Evolutionary conservation across 2,113 vertebrate species (phyloP), one percentile per base, ranked within the genome.

Genomic region (Centropus unirufus): DNA sequence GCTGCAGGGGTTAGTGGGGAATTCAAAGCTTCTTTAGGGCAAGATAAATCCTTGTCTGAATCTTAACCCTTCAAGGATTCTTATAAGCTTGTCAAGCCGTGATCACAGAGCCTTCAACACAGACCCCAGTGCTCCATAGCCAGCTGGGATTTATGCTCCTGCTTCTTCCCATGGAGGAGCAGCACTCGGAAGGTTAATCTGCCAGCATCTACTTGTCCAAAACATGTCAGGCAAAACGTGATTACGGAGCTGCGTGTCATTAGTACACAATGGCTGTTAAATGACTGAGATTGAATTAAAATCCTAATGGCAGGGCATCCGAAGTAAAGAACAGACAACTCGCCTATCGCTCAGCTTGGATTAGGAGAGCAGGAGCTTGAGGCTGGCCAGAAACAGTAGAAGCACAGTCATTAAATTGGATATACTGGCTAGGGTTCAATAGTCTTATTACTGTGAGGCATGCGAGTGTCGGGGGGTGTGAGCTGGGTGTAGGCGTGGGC

Each of bases 261-360:
- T 95, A 97, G 96, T 74, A 85, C 74, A 80, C 89, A 94, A 67
- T 85, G 82, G 64, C 94, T 95, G 54, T 94, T 95, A 92, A 94
- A 91, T 87, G 94, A 61, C 93, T 59, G 83, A 80, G 84, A 97
- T 97, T 95, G 87, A 95, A 97, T 97, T 96, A 97, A 91, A 92
- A 51, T 32, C 72, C 72, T 95, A 64, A 95, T 94, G 90, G 91
- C 76, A 84, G 82, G 86, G 39, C 77, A 91, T 93, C 89, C 61
- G 55, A 74, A 49, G 67, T 78, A 93, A 96, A 83, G 88, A 89
- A 89, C 73, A 92, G 74, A 92, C 79, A 67, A 20, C 52, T 70
- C 0, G 15, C 77, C 70, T 89, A 17, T 91, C 72, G 5, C 70
- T 93, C 93, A 92, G 73, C 92, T 74, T 63, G 80, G 90, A 87